A percentile compares a stretch with the other conserved stretches of the same genome.
These are phyloP conservation scores for Azorinus chamasolen DNA, from an alignment of 2,888 invertebrate species.

Conservation along the genomic window DNA sequence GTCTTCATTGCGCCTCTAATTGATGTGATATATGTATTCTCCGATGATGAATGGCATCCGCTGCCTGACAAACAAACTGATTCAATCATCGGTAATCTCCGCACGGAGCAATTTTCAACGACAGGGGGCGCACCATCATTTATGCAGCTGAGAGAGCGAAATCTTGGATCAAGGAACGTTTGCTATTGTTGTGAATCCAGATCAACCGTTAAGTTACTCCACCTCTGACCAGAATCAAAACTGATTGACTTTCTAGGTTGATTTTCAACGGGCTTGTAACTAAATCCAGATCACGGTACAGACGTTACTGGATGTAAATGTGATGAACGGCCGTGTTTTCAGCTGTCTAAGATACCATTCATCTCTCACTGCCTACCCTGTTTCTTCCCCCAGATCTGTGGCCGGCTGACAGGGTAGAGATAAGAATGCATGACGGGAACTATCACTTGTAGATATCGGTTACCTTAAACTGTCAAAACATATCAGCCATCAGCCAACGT, in stretches of 20 bases:
- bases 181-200: too few species aligned
- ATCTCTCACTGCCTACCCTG: not conserved
- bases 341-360: not conserved
- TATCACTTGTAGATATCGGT: slow-evolving; percentile 66
- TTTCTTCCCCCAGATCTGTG: slow-evolving; percentile 19
- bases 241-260: too few species aligned
- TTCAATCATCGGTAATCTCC: slow-evolving; percentile 67
- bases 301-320: too few species aligned
- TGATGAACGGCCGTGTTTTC: too few species aligned
- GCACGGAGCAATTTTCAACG: too few species aligned
- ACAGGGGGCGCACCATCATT: too few species aligned
- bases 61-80: slow-evolving; percentile 65
- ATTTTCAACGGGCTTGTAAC: too few species aligned
- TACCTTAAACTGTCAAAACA: slow-evolving; percentile 57
- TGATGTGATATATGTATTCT: slow-evolving; percentile 64
- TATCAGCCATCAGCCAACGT: slow-evolving; percentile 53
- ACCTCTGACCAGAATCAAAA: too few species aligned
- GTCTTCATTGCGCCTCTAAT: slow-evolving; percentile 66
- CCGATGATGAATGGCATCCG: slow-evolving; percentile 64
- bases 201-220: too few species aligned
- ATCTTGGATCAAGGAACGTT: too few species aligned
- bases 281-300: too few species aligned
- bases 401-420: slow-evolving; percentile 63
- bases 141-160: not conserved
- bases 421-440: slow-evolving; percentile 65